Base-by-base conservation (phyloP, 1,140 invertebrate genomes). In the Whitmania pigra region DNA sequence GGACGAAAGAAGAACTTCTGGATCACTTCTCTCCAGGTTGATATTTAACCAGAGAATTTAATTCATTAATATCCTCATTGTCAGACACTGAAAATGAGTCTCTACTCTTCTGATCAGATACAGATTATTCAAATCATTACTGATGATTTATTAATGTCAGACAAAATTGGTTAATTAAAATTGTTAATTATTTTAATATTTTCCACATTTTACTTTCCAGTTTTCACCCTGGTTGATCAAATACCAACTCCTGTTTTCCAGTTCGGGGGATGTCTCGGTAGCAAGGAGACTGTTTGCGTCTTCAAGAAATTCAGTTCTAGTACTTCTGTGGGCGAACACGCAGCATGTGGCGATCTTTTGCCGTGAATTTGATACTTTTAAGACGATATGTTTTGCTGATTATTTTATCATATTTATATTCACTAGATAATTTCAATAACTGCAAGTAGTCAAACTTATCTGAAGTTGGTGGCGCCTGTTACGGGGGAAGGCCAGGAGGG, bases 211-310 rank as follows among this genome's bases (percentile, higher is more conserved):
- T n/a, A 40, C 69, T 22, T 15, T 67, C 43, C 43, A 29, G 17
- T 53, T 29, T 40, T 27, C 18, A 68, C 22, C 18, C 5, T 29
- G 0, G 75, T 85, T 71, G 80, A 85, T 40, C 83, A 86, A 9
- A 87, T 94, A 77, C 89, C 89, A 49, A 88, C 89, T 11, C 89
- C 90, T 7, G 86, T 86, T 49, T 92, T 92, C 79, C 86, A 87
- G 75, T 94, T 93, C 83, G 91, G 90, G 55, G 91, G 91, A 63
- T 88, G 89, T 84, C 85, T 85, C 31, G 91, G 91, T 69, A 89
- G 86, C 76, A 85, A 88, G 73, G 87, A 92, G 17, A 89, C 89
- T 0, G 88, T 88, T 73, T 82, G 92, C 17, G 86, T 92, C 7
- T 90, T 92, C 80, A 70, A 53, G n/a, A 70, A 49, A 53, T 68